Percentiles rank a stretch among this genome's conserved stretches.
phyloP scores from a whole-genome alignment of 1,140 invertebrate genomes.

The Cheumatopsyche charites region DNA sequence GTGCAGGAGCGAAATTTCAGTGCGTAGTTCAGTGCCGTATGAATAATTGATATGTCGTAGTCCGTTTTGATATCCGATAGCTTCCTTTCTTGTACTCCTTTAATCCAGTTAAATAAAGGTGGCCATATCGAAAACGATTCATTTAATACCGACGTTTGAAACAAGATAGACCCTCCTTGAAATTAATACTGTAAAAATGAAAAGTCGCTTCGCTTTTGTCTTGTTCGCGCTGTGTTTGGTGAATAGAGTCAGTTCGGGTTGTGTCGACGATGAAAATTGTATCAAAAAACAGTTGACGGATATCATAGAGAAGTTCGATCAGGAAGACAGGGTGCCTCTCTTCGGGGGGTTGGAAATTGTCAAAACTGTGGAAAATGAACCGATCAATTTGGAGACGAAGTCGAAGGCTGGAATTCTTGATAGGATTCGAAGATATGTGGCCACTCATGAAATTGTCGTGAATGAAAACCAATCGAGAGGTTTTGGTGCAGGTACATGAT shows the following conservation, averaged over 20 bases:
- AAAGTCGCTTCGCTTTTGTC: neutral
- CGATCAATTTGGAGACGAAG: conserved; percentile 43
- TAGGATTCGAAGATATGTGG: conserved; percentile 56
- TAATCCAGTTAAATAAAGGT: conserved; percentile 43
- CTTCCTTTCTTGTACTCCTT: conserved; percentile 44
- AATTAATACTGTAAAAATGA: conserved; percentile 15
- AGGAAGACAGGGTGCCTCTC: conserved; percentile 52
- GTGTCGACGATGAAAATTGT: conserved; percentile 48
- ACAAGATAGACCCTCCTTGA: conserved; percentile 35
- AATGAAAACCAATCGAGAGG: conserved; percentile 52
- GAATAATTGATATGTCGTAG: conserved; percentile 43
- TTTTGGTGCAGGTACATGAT: conserved; percentile 46
- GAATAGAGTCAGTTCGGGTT: conserved; percentile 39
- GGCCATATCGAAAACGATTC: conserved; percentile 25
- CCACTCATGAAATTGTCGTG: conserved; percentile 55
- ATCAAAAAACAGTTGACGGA: conserved; percentile 56
- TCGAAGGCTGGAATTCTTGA: conserved; percentile 50
- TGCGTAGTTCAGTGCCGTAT: conserved; percentile 10
- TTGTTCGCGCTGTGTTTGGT: conserved; percentile 22
- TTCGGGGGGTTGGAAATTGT: conserved; percentile 55
- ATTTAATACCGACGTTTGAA: conserved; percentile 40
- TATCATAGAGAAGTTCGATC: conserved; percentile 57
- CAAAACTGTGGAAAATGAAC: conserved; percentile 51
- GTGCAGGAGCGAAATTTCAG: conserved; percentile 20
- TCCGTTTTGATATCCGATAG: conserved; percentile 40